Percentiles rank a stretch among this genome's conserved stretches.
Conservation (phyloP, 92 coral and sea anemone genomes). For the Zoanthus sansibaricus region DNA sequence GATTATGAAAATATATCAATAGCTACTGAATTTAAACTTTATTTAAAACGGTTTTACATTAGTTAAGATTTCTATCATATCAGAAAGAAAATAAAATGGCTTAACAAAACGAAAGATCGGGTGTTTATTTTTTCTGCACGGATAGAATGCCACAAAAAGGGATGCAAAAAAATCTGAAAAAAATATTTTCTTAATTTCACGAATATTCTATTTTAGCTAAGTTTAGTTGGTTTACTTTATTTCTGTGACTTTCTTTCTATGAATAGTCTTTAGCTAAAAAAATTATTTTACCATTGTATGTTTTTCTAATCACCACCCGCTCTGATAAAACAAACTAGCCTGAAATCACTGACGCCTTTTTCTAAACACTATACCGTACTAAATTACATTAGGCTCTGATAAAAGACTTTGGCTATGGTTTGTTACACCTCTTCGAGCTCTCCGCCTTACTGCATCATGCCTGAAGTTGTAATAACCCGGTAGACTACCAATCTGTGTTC, state of each 20-base stretch:
- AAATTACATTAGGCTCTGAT: constrained; percentile 76
- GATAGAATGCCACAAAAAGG: too few species aligned
- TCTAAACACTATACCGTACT: neutral
- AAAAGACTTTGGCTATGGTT: constrained; percentile 73
- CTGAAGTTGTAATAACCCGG: constrained; percentile 83
- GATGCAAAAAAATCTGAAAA: too few species aligned
- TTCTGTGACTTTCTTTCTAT: neutral
- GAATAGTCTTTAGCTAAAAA: neutral
- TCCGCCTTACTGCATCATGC: constrained; percentile 49
- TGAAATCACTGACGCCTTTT: neutral
- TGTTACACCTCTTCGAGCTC: constrained; percentile 64
- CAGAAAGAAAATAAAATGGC: too few species aligned
- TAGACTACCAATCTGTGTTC: constrained; percentile 76
- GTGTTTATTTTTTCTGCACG: too few species aligned
- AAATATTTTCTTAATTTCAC: neutral
- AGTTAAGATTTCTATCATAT: too few species aligned
- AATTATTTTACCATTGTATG: too few species aligned
- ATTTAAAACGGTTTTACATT: too few species aligned
- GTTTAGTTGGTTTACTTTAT: neutral
- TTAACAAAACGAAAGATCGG: too few species aligned
- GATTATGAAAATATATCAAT: neutral
- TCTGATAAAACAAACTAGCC: neutral
- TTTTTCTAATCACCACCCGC: constrained; percentile 11
- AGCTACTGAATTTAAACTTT: neutral
- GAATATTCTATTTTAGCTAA: neutral